A percentile compares a stretch with the other conserved stretches of the same genome.
phyloP scores from a whole-genome alignment of 2,113 vertebrate genomes.

The Poecilia latipinna region DNA sequence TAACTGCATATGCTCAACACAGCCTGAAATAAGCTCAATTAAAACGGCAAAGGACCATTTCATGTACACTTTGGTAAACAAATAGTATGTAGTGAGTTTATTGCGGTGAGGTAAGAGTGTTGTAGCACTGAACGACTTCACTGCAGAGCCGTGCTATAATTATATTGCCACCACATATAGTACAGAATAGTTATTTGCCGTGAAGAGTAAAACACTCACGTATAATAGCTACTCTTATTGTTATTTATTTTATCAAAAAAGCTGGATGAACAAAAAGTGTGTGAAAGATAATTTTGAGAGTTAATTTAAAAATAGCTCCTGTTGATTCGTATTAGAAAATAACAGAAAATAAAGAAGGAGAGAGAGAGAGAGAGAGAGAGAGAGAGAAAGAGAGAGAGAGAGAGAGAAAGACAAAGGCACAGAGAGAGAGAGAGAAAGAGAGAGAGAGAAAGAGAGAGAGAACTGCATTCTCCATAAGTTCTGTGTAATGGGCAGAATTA shows the following conservation, averaged over 20 bases:
- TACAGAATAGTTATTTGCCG: no score
- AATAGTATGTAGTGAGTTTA: neutral
- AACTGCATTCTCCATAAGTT: neutral
- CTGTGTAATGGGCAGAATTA: neutral
- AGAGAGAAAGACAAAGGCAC: no score
- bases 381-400: neutral
- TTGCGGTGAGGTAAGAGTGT: no score
- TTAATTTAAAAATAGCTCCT: neutral
- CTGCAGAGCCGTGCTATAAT: neutral
- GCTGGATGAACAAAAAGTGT: neutral
- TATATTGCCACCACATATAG: neutral
- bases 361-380: neutral
- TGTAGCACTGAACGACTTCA: neutral
- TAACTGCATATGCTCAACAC: neutral
- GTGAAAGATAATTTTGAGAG: conserved; percentile 2
- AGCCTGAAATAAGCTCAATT: neutral
- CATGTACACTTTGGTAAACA: neutral
- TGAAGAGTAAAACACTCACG: neutral
- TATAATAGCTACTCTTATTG: neutral
- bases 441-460: neutral
- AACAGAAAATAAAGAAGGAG: neutral
- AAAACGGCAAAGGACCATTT: neutral
- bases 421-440: neutral
- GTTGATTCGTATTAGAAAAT: neutral
- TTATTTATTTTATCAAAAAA: neutral